Evolutionary conservation across 2,797 vertebrate species (phyloP).

Genomic region (Pachyuromys duprasi): DNA sequence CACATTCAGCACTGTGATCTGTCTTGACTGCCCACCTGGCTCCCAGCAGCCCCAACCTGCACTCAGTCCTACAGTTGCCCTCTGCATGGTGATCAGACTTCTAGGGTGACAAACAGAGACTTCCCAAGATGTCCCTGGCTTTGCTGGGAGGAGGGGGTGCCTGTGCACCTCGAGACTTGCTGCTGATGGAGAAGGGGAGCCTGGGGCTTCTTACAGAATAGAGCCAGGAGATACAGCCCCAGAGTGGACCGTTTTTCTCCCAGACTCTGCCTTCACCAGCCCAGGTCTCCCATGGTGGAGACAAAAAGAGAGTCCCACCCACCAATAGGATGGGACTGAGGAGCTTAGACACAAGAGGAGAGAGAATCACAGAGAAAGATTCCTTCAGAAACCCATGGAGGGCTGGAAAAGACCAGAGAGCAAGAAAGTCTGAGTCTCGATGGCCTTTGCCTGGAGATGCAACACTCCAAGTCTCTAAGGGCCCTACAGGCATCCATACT

Average conservation of each 20-base stretch:
- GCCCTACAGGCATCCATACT: no score
- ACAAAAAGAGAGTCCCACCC: background rate
- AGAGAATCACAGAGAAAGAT: fast-evolving
- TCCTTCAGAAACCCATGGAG: background rate
- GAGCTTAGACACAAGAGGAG: background rate
- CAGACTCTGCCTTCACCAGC: background rate
- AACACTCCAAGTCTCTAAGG: no score
- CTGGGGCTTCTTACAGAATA: background rate
- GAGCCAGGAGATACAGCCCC: background rate
- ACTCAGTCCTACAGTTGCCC: background rate
- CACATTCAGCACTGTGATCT: background rate
- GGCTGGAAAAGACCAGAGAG: background rate
- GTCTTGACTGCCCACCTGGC: background rate
- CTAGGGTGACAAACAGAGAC: background rate
- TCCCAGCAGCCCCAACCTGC: background rate
- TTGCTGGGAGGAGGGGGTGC: background rate
- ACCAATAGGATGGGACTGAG: background rate
- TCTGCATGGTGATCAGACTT: background rate
- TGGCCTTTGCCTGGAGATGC: background rate
- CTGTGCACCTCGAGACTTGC: background rate
- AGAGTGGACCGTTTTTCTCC: background rate
- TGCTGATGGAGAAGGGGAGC: background rate
- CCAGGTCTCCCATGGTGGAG: fast-evolving
- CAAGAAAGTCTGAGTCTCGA: background rate
- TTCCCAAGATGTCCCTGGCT: fast-evolving